These are phyloP conservation scores for Chrysochloris asiatica DNA, from an alignment of 2,113 vertebrate genomes.

Conservation along the genomic window DNA sequence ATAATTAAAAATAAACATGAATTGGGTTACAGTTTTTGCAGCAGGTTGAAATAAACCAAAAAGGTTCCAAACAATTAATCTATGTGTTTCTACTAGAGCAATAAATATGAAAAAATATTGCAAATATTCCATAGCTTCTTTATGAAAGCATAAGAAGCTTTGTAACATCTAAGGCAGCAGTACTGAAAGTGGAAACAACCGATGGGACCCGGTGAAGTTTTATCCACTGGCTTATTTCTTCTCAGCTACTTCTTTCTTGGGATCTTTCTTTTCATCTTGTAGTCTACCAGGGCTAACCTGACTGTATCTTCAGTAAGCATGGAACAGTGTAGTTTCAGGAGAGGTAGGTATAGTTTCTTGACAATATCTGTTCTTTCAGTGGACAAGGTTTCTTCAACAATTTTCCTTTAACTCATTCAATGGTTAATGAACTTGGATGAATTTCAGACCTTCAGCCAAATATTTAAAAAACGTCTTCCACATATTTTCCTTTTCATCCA, in stretches of 20 bases:
- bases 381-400: conserved; percentile 74
- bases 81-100: background rate
- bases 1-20: background rate
- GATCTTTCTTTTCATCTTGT: background rate
- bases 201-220: background rate
- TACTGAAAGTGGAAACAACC: too few relatives aligned
- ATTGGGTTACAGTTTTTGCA: background rate
- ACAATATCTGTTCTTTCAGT: background rate
- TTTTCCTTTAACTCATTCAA: conserved; percentile 91
- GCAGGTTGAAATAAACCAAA: background rate
- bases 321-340: background rate
- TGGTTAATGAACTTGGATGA: conserved; percentile 82
- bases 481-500: conserved; percentile 85
- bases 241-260: background rate
- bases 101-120: background rate
- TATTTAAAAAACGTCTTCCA: conserved; percentile 88
- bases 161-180: too few relatives aligned
- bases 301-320: background rate
- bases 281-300: background rate
- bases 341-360: background rate
- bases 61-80: background rate
- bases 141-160: too few relatives aligned
- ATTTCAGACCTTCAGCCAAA: conserved; percentile 83
- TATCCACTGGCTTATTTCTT: background rate
- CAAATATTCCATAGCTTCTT: background rate